phyloP scores from a whole-genome alignment of 2,113 vertebrate species.

The Nanorana parkeri region DNA sequence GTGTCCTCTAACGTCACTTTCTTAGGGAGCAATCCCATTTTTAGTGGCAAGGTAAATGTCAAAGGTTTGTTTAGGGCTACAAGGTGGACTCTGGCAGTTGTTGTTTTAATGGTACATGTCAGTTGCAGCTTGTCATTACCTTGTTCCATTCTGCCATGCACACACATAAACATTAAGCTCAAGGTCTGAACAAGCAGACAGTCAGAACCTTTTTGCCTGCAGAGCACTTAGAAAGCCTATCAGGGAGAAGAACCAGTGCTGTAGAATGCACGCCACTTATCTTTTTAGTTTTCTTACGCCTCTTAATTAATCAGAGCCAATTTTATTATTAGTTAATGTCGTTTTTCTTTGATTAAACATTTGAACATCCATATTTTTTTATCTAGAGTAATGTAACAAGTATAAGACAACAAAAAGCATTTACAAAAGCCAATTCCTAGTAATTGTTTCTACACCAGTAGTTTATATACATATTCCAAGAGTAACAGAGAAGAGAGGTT shows the following conservation, averaged over 20 bases:
- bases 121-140: conserved; percentile 22
- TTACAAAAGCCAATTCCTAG: too few relatives aligned
- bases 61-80: neutral
- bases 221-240: neutral
- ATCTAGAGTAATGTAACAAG: too few relatives aligned
- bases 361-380: too few relatives aligned
- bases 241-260: neutral
- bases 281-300: too few relatives aligned
- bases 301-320: too few relatives aligned
- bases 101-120: conserved; percentile 33
- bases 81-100: conserved; percentile 6
- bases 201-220: neutral
- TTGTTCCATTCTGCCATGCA: neutral
- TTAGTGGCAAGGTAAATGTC: neutral
- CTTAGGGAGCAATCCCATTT: conserved; percentile 22
- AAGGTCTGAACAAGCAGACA: conserved; percentile 8
- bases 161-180: conserved; percentile 21
- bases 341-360: too few relatives aligned
- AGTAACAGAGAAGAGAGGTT: too few relatives aligned
- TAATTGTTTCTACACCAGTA: too few relatives aligned
- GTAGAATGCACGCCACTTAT: too few relatives aligned
- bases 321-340: too few relatives aligned
- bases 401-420: too few relatives aligned
- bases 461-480: too few relatives aligned
- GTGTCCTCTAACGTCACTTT: conserved; percentile 9